Conservation (phyloP, 35 echinoderm and acorn worm species). For the Anneissia japonica region DNA sequence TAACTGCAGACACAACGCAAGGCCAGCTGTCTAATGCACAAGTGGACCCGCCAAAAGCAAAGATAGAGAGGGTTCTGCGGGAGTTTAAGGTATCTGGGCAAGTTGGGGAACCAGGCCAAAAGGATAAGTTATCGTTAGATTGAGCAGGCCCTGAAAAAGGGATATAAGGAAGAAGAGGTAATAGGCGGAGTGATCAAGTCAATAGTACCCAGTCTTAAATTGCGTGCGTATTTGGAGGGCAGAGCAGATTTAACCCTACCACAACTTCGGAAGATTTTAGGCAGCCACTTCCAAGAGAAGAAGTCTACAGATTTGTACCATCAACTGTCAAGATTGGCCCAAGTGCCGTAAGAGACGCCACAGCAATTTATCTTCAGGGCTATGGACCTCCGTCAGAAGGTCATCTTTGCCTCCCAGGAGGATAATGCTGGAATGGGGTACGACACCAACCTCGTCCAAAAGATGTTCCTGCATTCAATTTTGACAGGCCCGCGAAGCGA, state of each 20-base stretch:
- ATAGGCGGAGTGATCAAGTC: constrained; percentile 29
- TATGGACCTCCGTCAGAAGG: constrained; percentile 49
- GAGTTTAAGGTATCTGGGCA: too few relatives aligned
- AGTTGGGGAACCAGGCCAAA: constrained; percentile 50
- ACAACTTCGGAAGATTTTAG: constrained; percentile 1
- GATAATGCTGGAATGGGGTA: constrained; percentile 6
- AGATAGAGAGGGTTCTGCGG: too few relatives aligned
- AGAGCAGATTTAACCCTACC: neutral
- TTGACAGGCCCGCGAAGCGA: constrained; percentile 25
- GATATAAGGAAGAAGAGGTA: constrained; percentile 24
- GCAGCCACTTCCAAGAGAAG: constrained; percentile 32
- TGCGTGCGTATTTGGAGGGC: constrained; percentile 39
- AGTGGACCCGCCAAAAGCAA: too few relatives aligned
- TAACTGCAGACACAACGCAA: too few relatives aligned
- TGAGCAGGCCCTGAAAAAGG: constrained; percentile 7
- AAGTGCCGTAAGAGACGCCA: constrained; percentile 32
- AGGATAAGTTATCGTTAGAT: constrained; percentile 37
- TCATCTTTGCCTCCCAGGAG: constrained; percentile 50
- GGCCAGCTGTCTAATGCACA: too few relatives aligned
- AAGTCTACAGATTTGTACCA: constrained; percentile 23
- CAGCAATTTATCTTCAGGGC: constrained; percentile 40
- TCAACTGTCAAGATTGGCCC: constrained; percentile 9
- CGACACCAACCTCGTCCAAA: constrained; percentile 1
- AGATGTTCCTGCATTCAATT: constrained; percentile 38
- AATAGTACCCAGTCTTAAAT: constrained; percentile 7